phyloP scores from a whole-genome alignment of 2,888 invertebrate species.

The Mythimna pallens region DNA sequence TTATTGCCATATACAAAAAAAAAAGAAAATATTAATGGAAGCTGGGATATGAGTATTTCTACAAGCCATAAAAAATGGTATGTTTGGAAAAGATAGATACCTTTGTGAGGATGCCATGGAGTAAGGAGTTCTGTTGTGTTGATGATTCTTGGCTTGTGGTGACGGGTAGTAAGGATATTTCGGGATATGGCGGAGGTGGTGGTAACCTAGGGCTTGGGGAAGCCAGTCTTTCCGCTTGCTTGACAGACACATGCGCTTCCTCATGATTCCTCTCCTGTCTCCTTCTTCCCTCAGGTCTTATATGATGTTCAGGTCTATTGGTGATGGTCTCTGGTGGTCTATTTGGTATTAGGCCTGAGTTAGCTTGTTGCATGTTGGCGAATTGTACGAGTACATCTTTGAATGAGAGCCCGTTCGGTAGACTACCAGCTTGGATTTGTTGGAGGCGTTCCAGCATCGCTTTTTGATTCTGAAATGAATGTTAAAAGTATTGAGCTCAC shows the following conservation, averaged over 20 bases:
- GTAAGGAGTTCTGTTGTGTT: slow-evolving; percentile 91
- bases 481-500: not conserved
- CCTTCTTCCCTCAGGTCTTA: slow-evolving; percentile 76
- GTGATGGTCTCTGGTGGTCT: slow-evolving; percentile 79
- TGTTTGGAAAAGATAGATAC: slow-evolving; percentile 71
- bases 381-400: slow-evolving; percentile 95
- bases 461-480: slow-evolving; percentile 84
- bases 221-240: slow-evolving; percentile 79
- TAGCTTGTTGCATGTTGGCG: slow-evolving; percentile 90
- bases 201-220: slow-evolving; percentile 86
- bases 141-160: slow-evolving; percentile 79
- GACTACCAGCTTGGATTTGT: slow-evolving; percentile 86
- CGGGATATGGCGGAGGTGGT: slow-evolving; percentile 94
- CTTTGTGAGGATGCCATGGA: slow-evolving; percentile 95
- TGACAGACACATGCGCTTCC: slow-evolving; percentile 72
- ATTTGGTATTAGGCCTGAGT: slow-evolving; percentile 78
- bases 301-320: slow-evolving; percentile 79
- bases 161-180: slow-evolving; percentile 95
- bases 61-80: slow-evolving; percentile 57
- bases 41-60: slow-evolving; percentile 67
- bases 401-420: slow-evolving; percentile 90
- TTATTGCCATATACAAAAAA: slow-evolving; percentile 69
- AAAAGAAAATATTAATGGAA: slow-evolving; percentile 68
- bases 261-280: slow-evolving; percentile 76
- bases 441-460: slow-evolving; percentile 86